phyloP scores from a whole-genome alignment of 2,797 vertebrate genomes.

The Vipera ursinii region DNA sequence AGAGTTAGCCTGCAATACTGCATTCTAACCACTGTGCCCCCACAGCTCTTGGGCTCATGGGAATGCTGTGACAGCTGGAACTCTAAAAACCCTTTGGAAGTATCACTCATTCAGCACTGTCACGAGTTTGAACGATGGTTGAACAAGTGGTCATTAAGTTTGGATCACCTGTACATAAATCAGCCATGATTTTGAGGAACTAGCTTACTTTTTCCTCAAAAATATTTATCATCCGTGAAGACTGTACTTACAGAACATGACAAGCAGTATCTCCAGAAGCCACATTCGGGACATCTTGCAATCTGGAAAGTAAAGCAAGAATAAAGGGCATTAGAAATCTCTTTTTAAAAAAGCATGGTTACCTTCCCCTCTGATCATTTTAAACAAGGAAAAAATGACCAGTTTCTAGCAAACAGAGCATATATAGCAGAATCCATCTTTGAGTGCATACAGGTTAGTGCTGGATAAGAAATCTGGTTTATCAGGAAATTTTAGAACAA shows the following conservation, averaged over 20 bases:
- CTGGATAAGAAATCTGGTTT: not conserved
- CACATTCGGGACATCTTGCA: not conserved
- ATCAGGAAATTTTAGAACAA: not conserved
- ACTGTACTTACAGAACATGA: constrained; percentile 12
- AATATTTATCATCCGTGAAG: not conserved
- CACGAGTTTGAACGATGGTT: not conserved
- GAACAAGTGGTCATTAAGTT: not conserved
- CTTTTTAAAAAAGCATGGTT: no score
- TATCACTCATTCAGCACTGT: not conserved
- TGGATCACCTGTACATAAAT: not conserved
- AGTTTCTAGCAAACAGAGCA: not conserved
- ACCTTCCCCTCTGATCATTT: not conserved
- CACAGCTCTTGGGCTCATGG: no score
- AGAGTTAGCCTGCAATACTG: no score
- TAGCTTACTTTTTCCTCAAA: not conserved
- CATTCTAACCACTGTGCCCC: no score
- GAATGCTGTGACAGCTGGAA: not conserved
- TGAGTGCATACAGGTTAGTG: not conserved
- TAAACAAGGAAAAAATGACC: not conserved
- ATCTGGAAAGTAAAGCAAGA: not conserved
- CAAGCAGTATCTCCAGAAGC: not conserved
- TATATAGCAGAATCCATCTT: not conserved
- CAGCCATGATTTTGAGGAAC: not conserved
- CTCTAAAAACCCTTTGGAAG: not conserved
- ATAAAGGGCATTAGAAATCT: not conserved